Evolutionary conservation across 2,888 invertebrate genomes (phyloP).

Genomic region (Philaethria dido): DNA sequence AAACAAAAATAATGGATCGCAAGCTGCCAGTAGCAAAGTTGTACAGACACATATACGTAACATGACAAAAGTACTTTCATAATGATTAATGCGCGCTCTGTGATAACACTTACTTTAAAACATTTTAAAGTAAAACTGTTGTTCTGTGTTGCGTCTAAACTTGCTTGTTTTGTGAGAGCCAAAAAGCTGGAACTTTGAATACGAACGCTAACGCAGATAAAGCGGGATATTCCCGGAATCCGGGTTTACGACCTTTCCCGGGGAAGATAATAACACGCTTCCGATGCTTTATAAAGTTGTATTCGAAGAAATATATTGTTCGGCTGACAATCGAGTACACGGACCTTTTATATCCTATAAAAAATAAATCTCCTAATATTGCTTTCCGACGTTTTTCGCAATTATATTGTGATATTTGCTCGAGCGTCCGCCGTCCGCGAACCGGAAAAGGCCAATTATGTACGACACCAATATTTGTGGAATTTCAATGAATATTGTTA

Average conservation of each 20-base stretch:
- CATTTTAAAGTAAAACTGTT: constrained; percentile 3
- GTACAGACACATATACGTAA: background rate
- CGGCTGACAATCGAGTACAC: constrained; percentile 26
- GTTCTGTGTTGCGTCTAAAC: constrained; percentile 11
- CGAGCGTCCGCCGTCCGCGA: background rate
- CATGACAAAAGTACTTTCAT: constrained; percentile 1
- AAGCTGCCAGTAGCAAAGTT: background rate
- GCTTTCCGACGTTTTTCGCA: constrained; percentile 2
- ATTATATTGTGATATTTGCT: constrained; percentile 10
- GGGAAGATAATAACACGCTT: constrained; percentile 37
- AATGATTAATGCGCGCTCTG: constrained; percentile 4
- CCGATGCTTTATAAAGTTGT: constrained; percentile 38
- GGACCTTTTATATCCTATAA: constrained; percentile 25
- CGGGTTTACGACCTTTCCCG: constrained; percentile 40
- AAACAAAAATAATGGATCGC: background rate
- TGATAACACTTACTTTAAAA: constrained; percentile 7
- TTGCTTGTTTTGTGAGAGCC: constrained; percentile 25
- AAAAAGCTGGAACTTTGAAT: constrained; percentile 33
- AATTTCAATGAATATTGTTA: background rate
- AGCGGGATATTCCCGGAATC: constrained; percentile 36
- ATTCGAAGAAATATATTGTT: constrained; percentile 31
- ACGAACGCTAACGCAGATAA: constrained; percentile 35
- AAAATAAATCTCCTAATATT: constrained; percentile 9
- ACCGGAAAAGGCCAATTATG: constrained; percentile 13
- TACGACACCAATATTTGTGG: background rate